A percentile compares a stretch with the other conserved stretches of the same genome.
Conservation (phyloP, 2,888 invertebrate genomes). For the Mesorhabditis spiculigera region DNA sequence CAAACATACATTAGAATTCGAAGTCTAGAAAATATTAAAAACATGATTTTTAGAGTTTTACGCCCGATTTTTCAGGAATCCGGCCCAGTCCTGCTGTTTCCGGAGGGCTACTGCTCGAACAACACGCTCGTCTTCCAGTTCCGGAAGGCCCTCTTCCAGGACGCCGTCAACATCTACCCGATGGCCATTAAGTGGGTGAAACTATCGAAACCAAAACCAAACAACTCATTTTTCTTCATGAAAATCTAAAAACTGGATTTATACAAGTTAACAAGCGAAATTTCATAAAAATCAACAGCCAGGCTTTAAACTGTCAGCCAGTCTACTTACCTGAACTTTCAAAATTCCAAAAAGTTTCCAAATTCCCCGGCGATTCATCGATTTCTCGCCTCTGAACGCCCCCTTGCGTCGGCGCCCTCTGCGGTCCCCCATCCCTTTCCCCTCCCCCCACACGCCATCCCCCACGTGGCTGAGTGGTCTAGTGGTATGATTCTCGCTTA, state of each 20-base stretch:
- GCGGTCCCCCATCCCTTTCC: too few species aligned
- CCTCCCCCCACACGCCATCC: too few species aligned
- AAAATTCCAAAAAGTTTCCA: too few species aligned
- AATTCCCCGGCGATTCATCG: too few species aligned
- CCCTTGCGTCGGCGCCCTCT: too few species aligned
- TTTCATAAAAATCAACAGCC: too few species aligned
- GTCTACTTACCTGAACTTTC: too few species aligned
- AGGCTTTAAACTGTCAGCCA: too few species aligned
- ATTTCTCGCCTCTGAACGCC: too few species aligned
- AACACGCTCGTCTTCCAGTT: conserved; percentile 38
- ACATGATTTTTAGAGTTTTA: conserved; percentile 6
- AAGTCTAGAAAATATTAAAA: too few species aligned
- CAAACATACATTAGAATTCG: too few species aligned
- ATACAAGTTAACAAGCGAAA: too few species aligned
- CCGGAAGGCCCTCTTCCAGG: conserved; percentile 35
- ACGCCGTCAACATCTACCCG: conserved; percentile 26
- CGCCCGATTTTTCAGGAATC: conserved; percentile 17
- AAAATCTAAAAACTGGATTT: background rate
- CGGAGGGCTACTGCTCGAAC: conserved; percentile 48
- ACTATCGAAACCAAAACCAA: conserved; percentile 10
- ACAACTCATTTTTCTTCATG: background rate
- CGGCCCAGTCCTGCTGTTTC: conserved; percentile 49
- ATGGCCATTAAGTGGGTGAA: conserved; percentile 29
- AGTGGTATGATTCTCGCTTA: conserved; percentile 59
- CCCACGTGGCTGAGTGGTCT: conserved; percentile 35